These are phyloP conservation scores for Sphenodon punctatus DNA, from an alignment of 2,797 vertebrate species.

Conservation along the genomic window DNA sequence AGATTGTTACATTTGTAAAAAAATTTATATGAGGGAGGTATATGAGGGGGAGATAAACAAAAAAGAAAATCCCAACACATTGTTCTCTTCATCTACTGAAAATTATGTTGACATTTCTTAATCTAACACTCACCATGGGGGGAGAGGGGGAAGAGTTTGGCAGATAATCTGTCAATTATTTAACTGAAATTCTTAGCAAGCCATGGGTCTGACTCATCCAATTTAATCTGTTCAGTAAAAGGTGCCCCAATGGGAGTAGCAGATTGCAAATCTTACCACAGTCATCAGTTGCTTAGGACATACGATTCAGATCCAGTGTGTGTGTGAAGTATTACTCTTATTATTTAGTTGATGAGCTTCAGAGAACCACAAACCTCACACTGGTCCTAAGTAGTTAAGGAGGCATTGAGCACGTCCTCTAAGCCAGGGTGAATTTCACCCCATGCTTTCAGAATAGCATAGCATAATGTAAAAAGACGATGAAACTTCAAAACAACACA, in stretches of 20 bases:
- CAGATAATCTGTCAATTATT: slow-evolving; percentile 5
- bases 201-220: slow-evolving; percentile 31
- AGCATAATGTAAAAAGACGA: not conserved
- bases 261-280: slow-evolving; percentile 31
- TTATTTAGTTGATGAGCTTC: slow-evolving; percentile 8
- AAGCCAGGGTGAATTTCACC: not conserved
- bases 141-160: slow-evolving; percentile 6
- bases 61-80: not conserved
- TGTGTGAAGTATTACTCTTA: not conserved
- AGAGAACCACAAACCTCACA: not conserved
- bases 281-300: not conserved
- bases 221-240: slow-evolving; percentile 47
- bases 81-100: not conserved
- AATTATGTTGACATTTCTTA: not conserved
- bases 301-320: not conserved
- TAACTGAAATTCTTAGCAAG: slow-evolving; percentile 47
- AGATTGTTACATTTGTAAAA: too few relatives aligned
- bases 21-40: not conserved
- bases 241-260: slow-evolving; percentile 6
- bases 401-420: not conserved
- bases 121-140: not conserved
- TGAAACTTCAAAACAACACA: not conserved
- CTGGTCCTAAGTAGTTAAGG: not conserved
- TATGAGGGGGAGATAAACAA: not conserved
- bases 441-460: not conserved